Percentiles rank a stretch among this genome's conserved stretches.
Evolutionary conservation across 2,797 vertebrate species (phyloP).

Genomic region (Acipenser ruthenus): DNA sequence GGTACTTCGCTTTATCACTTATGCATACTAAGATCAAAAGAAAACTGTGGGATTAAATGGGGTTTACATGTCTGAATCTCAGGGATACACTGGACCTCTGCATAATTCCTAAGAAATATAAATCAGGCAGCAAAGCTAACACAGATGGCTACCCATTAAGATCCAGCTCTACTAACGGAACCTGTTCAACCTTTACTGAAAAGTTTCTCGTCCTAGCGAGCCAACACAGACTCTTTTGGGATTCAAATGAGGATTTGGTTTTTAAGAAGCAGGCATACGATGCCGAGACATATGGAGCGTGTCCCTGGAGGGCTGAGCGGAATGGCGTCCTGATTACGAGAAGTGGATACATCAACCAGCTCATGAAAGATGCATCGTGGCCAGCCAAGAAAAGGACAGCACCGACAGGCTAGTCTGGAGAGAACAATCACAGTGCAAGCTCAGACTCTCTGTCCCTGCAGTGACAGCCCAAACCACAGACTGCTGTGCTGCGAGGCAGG

Average conservation of each 20-base stretch:
- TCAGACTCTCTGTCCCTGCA: neutral
- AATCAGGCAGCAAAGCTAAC: neutral
- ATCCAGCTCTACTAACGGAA: conserved; percentile 7
- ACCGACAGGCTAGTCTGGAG: neutral
- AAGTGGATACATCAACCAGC: neutral
- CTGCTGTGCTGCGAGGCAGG: neutral
- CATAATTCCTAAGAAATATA: neutral
- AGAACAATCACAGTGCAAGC: neutral
- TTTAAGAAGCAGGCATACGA: neutral
- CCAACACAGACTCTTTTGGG: neutral
- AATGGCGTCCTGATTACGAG: neutral
- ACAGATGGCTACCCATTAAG: neutral
- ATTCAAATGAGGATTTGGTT: neutral
- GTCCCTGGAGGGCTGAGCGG: neutral
- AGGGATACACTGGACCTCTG: too few relatives aligned
- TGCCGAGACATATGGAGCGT: neutral
- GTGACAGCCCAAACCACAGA: too few relatives aligned
- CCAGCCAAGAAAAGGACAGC: neutral
- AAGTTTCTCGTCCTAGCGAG: neutral
- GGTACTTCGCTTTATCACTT: neutral
- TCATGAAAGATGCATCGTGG: neutral
- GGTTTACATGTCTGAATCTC: neutral
- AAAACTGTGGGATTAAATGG: neutral
- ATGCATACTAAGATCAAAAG: neutral
- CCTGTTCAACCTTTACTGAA: conserved; percentile 11